These are phyloP conservation scores for Cirrhinus molitorella DNA, from an alignment of 2,797 vertebrate species.

Conservation along the genomic window DNA sequence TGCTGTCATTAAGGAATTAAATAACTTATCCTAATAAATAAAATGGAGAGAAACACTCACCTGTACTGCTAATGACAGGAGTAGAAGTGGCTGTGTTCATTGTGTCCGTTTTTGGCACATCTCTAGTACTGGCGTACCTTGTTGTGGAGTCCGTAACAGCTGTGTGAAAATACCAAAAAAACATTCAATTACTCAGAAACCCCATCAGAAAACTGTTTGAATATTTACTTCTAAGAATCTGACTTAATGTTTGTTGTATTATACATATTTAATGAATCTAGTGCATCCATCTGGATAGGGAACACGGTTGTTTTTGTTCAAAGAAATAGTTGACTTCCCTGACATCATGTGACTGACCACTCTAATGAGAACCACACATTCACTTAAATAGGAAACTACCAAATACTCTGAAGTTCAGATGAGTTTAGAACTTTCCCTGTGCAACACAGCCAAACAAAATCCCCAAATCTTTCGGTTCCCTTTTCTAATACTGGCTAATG, in stretches of 20 bases:
- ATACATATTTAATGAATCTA: background rate
- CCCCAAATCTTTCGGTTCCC: slow-evolving; percentile 59
- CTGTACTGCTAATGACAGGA: slow-evolving; percentile 47
- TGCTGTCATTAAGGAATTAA: background rate
- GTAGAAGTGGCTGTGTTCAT: slow-evolving; percentile 36
- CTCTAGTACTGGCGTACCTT: slow-evolving; percentile 28
- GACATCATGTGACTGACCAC: slow-evolving; percentile 53
- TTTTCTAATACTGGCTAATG: slow-evolving; percentile 36
- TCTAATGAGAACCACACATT: slow-evolving; percentile 49
- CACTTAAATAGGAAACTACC: slow-evolving; percentile 53
- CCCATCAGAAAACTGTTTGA: too few relatives aligned
- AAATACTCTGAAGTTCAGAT: slow-evolving; percentile 14
- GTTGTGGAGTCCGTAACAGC: slow-evolving; percentile 33
- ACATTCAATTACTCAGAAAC: too few relatives aligned
- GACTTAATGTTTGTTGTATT: background rate
- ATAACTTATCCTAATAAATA: background rate
- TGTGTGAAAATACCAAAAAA: slow-evolving; percentile 5
- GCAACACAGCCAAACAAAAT: slow-evolving; percentile 57
- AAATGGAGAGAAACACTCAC: slow-evolving; percentile 60
- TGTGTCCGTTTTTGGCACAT: slow-evolving; percentile 28
- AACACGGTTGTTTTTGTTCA: slow-evolving; percentile 10
- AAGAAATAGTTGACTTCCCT: slow-evolving; percentile 26
- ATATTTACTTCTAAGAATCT: background rate
- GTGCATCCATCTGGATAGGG: background rate
- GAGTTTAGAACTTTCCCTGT: slow-evolving; percentile 57